Conservation (phyloP, 2,797 vertebrate genomes). For the Rhabdomys pumilio region DNA sequence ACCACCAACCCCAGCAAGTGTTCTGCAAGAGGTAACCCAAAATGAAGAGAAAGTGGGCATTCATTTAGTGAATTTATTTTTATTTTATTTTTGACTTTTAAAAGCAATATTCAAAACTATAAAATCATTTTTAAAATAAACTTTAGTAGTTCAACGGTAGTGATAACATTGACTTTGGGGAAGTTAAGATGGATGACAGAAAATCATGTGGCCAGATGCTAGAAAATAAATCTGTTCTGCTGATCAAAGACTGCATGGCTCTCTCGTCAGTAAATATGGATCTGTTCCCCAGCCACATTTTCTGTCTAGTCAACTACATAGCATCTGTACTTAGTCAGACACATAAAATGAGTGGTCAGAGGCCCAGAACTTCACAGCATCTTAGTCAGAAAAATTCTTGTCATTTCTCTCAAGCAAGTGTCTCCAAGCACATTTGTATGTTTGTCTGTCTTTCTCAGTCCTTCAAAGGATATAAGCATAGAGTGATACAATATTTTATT, state of each 20-base stretch:
- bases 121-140: slow-evolving; percentile 54
- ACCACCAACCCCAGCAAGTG: neutral
- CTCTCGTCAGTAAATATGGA: slow-evolving; percentile 23
- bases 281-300: neutral
- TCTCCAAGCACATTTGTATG: slow-evolving; percentile 15
- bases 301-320: slow-evolving; percentile 8
- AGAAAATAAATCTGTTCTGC: neutral
- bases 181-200: slow-evolving; percentile 9
- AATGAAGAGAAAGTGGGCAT: slow-evolving; percentile 63
- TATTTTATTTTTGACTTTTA: slow-evolving; percentile 58
- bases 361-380: neutral
- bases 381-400: slow-evolving; percentile 54
- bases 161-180: slow-evolving; percentile 21
- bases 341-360: slow-evolving; percentile 23
- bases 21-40: slow-evolving; percentile 3
- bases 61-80: slow-evolving; percentile 64
- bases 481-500: neutral
- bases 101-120: slow-evolving; percentile 50
- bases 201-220: neutral
- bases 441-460: slow-evolving; percentile 38
- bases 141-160: neutral
- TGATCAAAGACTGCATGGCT: neutral
- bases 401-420: slow-evolving; percentile 43
- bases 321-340: slow-evolving; percentile 26
- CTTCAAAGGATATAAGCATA: slow-evolving; percentile 15